Conservation (phyloP, 2,797 vertebrate genomes). For the Oreonectes daqikongensis region DNA sequence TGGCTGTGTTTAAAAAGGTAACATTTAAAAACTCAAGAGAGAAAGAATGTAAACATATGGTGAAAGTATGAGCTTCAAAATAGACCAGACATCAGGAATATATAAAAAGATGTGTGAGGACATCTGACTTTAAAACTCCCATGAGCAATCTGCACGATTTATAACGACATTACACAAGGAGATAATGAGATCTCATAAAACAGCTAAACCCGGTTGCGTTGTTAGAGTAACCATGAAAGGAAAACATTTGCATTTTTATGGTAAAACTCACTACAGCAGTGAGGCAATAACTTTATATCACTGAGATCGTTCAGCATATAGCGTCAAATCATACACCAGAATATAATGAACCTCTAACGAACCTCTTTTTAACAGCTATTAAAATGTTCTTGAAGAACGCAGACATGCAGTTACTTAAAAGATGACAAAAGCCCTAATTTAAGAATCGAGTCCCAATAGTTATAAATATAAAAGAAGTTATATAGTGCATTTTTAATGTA, state of each 20-base stretch:
- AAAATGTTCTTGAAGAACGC: no score
- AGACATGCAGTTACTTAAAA: no score
- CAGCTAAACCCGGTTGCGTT: neutral
- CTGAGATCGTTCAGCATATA: constrained; percentile 3
- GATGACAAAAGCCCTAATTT: no score
- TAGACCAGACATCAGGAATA: neutral
- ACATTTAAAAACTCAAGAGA: constrained; percentile 7
- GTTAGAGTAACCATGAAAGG: neutral
- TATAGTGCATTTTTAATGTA: no score
- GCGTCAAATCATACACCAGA: neutral
- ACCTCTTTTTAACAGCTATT: no score
- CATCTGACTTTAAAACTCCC: neutral
- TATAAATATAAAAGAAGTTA: no score
- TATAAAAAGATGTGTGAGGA: neutral
- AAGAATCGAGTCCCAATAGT: no score
- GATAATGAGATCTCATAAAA: constrained; percentile 6
- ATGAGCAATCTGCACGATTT: neutral
- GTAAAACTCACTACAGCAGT: neutral
- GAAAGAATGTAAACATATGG: neutral
- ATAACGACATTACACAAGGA: neutral
- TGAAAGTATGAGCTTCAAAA: neutral
- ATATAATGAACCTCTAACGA: no score
- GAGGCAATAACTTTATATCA: neutral
- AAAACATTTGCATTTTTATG: neutral
- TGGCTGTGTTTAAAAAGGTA: neutral